Conservation (phyloP, 2,888 invertebrate species). For the Papilio elwesi region DNA sequence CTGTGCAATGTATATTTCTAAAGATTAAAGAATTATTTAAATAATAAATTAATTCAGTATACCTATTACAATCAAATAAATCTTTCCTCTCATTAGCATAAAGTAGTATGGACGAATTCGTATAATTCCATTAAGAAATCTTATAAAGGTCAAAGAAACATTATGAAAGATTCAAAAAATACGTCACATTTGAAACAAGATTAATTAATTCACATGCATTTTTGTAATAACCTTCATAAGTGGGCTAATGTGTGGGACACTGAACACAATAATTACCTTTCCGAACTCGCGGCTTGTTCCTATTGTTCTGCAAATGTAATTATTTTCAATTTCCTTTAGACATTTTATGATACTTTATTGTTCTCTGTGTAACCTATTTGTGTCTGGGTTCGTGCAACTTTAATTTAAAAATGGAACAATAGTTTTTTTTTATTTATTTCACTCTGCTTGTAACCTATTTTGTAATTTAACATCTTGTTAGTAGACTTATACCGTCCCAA, state of each 20-base stretch:
- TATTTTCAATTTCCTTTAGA: slow-evolving; percentile 2
- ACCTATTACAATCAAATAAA: background rate
- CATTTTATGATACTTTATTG: slow-evolving; percentile 18
- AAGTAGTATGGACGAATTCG: background rate
- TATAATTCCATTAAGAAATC: slow-evolving; percentile 2
- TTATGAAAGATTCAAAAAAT: slow-evolving; percentile 23
- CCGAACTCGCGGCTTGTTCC: slow-evolving; percentile 18
- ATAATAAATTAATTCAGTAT: too few species aligned
- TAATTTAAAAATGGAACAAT: background rate
- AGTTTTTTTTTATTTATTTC: background rate
- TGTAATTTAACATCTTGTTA: too few species aligned
- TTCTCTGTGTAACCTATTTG: background rate
- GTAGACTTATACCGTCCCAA: too few species aligned
- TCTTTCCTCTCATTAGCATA: background rate
- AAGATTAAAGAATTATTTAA: too few species aligned
- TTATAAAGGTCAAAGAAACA: background rate
- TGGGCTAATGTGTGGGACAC: slow-evolving; percentile 66
- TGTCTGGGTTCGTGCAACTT: slow-evolving; percentile 5
- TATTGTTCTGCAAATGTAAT: slow-evolving; percentile 29
- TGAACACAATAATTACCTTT: slow-evolving; percentile 30
- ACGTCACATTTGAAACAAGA: slow-evolving; percentile 25
- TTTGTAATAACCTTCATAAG: slow-evolving; percentile 56
- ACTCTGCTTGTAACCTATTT: too few species aligned
- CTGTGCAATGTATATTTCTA: too few species aligned
- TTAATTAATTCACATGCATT: slow-evolving; percentile 33